These are phyloP conservation scores for Andrena haemorrhoa DNA, from an alignment of 2,888 invertebrate species.

Conservation along the genomic window DNA sequence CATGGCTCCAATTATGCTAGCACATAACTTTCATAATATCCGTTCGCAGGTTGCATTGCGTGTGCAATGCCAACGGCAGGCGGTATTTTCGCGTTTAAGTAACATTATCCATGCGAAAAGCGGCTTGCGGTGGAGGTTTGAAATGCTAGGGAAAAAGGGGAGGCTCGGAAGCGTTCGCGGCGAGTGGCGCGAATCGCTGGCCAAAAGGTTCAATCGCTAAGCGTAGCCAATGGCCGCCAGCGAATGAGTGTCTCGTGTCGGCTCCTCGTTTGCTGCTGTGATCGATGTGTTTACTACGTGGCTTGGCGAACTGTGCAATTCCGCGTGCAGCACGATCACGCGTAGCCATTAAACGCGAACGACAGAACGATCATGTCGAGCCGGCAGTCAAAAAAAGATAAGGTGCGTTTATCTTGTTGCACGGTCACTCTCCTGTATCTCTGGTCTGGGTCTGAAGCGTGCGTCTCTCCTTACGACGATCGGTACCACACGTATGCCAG, in stretches of 20 bases:
- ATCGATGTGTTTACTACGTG: slow-evolving; percentile 61
- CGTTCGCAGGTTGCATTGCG: not conserved
- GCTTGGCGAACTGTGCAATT: slow-evolving; percentile 36
- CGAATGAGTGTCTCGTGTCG: slow-evolving; percentile 71
- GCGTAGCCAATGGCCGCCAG: slow-evolving; percentile 73
- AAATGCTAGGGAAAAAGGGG: slow-evolving; percentile 48
- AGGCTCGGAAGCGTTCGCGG: slow-evolving; percentile 19
- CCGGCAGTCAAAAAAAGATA: slow-evolving; percentile 80
- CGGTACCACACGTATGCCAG: slow-evolving; percentile 15
- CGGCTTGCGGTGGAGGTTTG: not conserved
- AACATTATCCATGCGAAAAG: not conserved
- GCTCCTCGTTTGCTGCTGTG: slow-evolving; percentile 66
- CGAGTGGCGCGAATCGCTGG: slow-evolving; percentile 60
- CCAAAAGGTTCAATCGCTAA: slow-evolving; percentile 52
- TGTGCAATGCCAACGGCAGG: not conserved
- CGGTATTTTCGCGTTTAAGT: not conserved
- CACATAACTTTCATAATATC: not conserved
- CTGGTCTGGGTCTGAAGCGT: slow-evolving; percentile 20
- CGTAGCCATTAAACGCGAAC: slow-evolving; percentile 20
- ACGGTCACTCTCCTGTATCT: slow-evolving; percentile 24
- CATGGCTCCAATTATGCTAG: not conserved
- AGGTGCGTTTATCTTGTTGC: slow-evolving; percentile 77
- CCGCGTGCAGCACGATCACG: slow-evolving; percentile 38
- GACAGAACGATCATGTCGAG: slow-evolving; percentile 74
- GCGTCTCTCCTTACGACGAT: slow-evolving; percentile 35